These are phyloP conservation scores for Psilopsiagon aurifrons DNA, from an alignment of 2,113 vertebrate species.

Conservation along the genomic window DNA sequence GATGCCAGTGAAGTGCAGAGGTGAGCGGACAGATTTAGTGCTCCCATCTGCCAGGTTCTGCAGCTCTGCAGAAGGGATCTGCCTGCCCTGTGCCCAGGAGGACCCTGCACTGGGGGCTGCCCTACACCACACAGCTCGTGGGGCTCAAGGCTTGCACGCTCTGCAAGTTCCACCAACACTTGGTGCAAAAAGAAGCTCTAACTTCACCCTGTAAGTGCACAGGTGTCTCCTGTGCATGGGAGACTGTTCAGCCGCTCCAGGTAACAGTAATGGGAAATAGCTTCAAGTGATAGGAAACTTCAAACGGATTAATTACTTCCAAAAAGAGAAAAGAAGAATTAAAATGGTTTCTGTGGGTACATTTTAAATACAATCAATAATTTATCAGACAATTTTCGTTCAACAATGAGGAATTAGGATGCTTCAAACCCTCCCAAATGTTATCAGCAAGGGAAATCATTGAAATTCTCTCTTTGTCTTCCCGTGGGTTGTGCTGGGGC, in stretches of 20 bases:
- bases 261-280: neutral
- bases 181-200: neutral
- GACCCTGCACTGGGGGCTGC: neutral
- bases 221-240: neutral
- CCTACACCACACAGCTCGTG: neutral
- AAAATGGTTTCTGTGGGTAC: slow-evolving; percentile 60
- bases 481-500: neutral
- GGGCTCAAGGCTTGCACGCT: neutral
- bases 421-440: slow-evolving; percentile 18
- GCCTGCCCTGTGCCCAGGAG: neutral
- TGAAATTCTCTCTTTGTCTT: neutral
- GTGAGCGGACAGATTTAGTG: neutral
- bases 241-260: neutral
- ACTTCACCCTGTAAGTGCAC: neutral
- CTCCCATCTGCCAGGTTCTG: neutral
- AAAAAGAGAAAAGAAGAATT: slow-evolving; percentile 57
- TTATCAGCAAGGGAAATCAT: neutral
- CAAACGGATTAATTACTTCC: slow-evolving; percentile 68
- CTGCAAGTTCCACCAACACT: neutral
- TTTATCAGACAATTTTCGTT: slow-evolving; percentile 63
- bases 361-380: slow-evolving; percentile 71
- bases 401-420: slow-evolving; percentile 62
- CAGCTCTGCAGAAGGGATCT: neutral
- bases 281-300: slow-evolving; percentile 56
- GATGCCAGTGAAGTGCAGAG: neutral